A percentile compares a stretch with the other conserved stretches of the same genome.
phyloP scores from a whole-genome alignment of 2,888 invertebrate genomes.

The Oegoconia quadripuncta region DNA sequence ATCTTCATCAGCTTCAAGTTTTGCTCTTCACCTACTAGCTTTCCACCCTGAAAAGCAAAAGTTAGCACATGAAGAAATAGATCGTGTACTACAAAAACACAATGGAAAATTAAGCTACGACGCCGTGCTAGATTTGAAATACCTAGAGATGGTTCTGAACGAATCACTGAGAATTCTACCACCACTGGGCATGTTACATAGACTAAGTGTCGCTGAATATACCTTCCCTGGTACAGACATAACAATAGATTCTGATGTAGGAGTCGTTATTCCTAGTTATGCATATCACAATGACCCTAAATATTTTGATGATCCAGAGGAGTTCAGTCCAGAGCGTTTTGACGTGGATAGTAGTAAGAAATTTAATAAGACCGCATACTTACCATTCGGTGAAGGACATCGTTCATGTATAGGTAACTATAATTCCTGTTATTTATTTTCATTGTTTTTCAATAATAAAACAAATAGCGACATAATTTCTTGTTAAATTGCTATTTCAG shows the following conservation, averaged over 20 bases:
- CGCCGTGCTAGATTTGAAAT: conserved; percentile 13
- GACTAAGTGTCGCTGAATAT: conserved; percentile 14
- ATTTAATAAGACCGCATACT: conserved; percentile 5
- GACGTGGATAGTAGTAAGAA: conserved; percentile 5
- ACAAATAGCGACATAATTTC: not conserved
- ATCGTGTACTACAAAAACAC: conserved; percentile 11
- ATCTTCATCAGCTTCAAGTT: conserved; percentile 23
- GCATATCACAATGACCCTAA: conserved; percentile 12
- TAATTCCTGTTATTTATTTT: not conserved
- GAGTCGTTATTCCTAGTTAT: conserved; percentile 5
- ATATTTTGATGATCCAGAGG: conserved; percentile 13
- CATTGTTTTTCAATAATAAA: not conserved
- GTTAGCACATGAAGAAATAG: conserved; percentile 30
- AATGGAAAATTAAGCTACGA: conserved; percentile 13
- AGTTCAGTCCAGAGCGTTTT: conserved; percentile 16
- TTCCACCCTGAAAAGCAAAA: conserved; percentile 30
- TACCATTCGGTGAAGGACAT: conserved; percentile 15
- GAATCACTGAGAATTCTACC: not conserved
- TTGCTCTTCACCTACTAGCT: conserved; percentile 29
- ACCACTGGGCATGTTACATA: conserved; percentile 10
- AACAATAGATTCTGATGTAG: conserved; percentile 7
- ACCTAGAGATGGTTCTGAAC: conserved; percentile 11
- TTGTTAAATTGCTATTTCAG: too few species aligned
- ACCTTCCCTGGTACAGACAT: conserved; percentile 16
- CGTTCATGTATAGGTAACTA: not conserved